Conservation (phyloP, 2,797 vertebrate genomes). For the Microchirus variegatus region DNA sequence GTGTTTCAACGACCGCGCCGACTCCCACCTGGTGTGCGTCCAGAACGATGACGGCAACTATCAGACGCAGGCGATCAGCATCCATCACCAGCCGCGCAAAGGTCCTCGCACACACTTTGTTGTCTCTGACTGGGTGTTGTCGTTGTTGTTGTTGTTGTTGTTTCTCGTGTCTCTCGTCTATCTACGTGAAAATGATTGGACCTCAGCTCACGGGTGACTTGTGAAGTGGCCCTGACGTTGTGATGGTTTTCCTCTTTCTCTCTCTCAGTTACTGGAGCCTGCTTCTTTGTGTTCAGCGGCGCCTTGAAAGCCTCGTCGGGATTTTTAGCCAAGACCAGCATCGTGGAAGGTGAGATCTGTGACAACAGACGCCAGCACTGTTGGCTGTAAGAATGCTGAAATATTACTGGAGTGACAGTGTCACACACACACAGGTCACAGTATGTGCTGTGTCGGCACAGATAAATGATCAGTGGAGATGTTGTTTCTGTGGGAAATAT, state of each 20-base stretch:
- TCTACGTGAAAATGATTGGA: neutral
- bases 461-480: neutral
- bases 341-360: constrained; percentile 93
- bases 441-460: neutral
- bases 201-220: neutral
- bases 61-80: constrained; percentile 99
- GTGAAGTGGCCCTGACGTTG: constrained; percentile 1
- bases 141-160: no score
- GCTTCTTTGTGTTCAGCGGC: constrained; percentile 99
- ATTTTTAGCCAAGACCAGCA: constrained; percentile 97
- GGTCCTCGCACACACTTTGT: constrained; percentile 83
- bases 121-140: neutral
- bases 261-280: constrained; percentile 92
- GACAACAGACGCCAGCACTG: neutral
- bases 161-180: neutral
- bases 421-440: neutral
- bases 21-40: constrained; percentile 97
- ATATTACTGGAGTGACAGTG: neutral
- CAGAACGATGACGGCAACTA: constrained; percentile 99
- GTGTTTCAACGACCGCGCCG: constrained; percentile 95
- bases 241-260: constrained; percentile 47
- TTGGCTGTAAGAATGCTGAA: constrained; percentile 10
- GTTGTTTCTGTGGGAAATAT: no score
- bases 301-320: constrained; percentile 96
- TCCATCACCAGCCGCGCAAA: constrained; percentile 96